Evolutionary conservation across 2,888 invertebrate genomes (phyloP).

Genomic region (Hirtodrosophila alboralis): DNA sequence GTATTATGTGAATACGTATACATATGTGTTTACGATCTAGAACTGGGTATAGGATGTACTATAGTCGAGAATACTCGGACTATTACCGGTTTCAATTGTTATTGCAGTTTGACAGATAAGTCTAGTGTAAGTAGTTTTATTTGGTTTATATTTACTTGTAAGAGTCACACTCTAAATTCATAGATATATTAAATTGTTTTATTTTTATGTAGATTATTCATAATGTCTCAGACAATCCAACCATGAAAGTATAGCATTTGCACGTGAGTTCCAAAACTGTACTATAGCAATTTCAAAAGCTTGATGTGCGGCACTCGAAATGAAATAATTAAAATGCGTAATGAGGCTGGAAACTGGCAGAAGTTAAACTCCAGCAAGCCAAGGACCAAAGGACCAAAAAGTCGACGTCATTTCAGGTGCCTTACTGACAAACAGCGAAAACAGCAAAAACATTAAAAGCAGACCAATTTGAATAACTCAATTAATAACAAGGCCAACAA

Average conservation of each 20-base stretch:
- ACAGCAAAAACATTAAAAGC: constrained; percentile 17
- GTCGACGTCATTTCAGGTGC: constrained; percentile 6
- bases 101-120: too few species aligned
- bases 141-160: too few species aligned
- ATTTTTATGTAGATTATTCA: too few species aligned
- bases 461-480: constrained; percentile 54
- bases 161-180: too few species aligned
- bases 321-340: constrained; percentile 60
- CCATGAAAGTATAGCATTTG: not conserved
- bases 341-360: constrained; percentile 25
- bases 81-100: too few species aligned
- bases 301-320: constrained; percentile 34
- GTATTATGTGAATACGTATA: too few species aligned
- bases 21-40: too few species aligned
- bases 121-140: too few species aligned
- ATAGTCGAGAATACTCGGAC: too few species aligned
- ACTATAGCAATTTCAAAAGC: constrained; percentile 12
- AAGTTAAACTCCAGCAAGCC: constrained; percentile 3
- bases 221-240: not conserved
- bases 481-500: constrained; percentile 46
- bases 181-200: too few species aligned
- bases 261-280: not conserved
- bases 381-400: constrained; percentile 6
- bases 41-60: too few species aligned
- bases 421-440: constrained; percentile 21